phyloP scores from a whole-genome alignment of 2,888 invertebrate species.

The Rhagonycha lutea region DNA sequence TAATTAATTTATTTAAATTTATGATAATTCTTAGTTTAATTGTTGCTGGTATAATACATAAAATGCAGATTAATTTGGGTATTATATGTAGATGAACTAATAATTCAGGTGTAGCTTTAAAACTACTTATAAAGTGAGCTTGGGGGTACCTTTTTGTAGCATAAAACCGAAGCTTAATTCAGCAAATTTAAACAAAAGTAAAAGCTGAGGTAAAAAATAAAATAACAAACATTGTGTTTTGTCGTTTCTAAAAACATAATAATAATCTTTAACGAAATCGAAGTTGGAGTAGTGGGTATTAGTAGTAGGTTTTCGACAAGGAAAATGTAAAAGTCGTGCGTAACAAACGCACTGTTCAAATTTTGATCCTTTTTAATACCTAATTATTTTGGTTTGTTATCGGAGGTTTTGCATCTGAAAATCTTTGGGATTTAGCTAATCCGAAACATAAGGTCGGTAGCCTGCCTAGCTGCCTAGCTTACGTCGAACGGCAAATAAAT shows the following conservation, averaged over 20 bases:
- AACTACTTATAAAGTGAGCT: neutral
- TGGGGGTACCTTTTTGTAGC: neutral
- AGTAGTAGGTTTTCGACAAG: neutral
- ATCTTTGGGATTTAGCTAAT: conserved; percentile 33
- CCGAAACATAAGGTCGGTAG: conserved; percentile 32
- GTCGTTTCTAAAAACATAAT: neutral
- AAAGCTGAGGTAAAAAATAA: neutral
- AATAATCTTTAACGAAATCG: neutral
- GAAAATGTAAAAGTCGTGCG: conserved; percentile 9
- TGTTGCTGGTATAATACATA: neutral
- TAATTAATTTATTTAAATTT: neutral
- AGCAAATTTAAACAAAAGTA: neutral
- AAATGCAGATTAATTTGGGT: neutral
- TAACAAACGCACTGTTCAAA: conserved; percentile 16
- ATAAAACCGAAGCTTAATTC: neutral
- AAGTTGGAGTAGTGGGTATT: neutral
- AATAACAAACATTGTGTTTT: neutral
- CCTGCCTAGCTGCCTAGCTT: conserved; percentile 36
- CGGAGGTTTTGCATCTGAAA: conserved; percentile 38
- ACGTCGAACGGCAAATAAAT: conserved; percentile 41
- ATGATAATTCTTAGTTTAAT: neutral
- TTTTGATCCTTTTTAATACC: conserved; percentile 34
- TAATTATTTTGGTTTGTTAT: conserved; percentile 42
- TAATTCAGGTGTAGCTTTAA: neutral
- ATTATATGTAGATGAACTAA: neutral